phyloP scores from a whole-genome alignment of 35 echinoderm and acorn worm species.

The Chiridota heheva region DNA sequence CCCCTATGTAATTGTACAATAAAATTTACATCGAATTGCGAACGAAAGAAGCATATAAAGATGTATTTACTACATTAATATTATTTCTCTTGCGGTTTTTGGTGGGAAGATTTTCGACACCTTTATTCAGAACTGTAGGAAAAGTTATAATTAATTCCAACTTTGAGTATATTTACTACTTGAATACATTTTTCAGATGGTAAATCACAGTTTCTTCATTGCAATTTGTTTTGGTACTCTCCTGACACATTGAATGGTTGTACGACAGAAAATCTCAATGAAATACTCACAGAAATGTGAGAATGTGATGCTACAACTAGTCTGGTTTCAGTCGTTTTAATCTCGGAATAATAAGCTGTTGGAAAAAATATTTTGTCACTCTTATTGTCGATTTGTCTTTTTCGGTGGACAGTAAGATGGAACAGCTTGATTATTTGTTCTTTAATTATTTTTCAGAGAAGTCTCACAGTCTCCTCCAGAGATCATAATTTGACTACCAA shows the following conservation, averaged over 20 bases:
- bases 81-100: too few relatives aligned
- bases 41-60: too few relatives aligned
- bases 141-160: too few relatives aligned
- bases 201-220: too few relatives aligned
- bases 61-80: too few relatives aligned
- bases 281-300: neutral
- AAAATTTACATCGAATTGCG: too few relatives aligned
- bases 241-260: neutral
- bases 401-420: neutral
- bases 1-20: too few relatives aligned
- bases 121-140: too few relatives aligned
- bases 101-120: too few relatives aligned
- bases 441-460: constrained; percentile 27
- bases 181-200: too few relatives aligned
- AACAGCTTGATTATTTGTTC: neutral
- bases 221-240: too few relatives aligned
- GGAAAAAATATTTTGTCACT: neutral
- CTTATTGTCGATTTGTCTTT: neutral
- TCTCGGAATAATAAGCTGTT: neutral
- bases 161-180: too few relatives aligned
- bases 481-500: constrained; percentile 34
- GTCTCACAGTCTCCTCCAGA: constrained; percentile 18
- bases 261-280: neutral
- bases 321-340: neutral
- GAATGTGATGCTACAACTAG: neutral